A percentile compares a stretch with the other conserved stretches of the same genome.
These are phyloP conservation scores for Drosophila setifemur DNA, from an alignment of 1,140 invertebrate species.

Conservation along the genomic window DNA sequence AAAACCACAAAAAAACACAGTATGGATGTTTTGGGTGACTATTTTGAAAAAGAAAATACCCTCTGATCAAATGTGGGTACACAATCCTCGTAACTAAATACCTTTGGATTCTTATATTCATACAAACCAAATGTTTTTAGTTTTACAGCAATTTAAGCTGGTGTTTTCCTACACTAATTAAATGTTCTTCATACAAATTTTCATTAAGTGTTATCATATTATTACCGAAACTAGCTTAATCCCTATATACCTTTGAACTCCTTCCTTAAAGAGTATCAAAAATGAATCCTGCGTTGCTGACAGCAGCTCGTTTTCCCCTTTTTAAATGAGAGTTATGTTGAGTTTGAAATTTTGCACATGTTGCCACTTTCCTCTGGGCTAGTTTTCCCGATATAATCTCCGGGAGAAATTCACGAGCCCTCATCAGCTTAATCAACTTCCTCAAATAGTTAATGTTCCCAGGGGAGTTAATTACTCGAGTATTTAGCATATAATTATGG, in stretches of 20 bases:
- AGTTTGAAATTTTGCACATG: constrained; percentile 54
- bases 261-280: not conserved
- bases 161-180: too few relatives aligned
- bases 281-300: constrained; percentile 14
- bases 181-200: not conserved
- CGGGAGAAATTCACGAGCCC: constrained; percentile 3
- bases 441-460: constrained; percentile 38
- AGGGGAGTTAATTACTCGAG: constrained; percentile 66
- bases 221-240: too few relatives aligned
- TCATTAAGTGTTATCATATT: not conserved
- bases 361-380: constrained; percentile 30
- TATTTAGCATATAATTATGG: constrained; percentile 80
- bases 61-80: too few relatives aligned
- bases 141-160: too few relatives aligned
- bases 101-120: too few relatives aligned
- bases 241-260: not conserved
- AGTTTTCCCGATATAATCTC: not conserved
- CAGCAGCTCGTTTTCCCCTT: constrained; percentile 20
- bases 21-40: not conserved
- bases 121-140: too few relatives aligned
- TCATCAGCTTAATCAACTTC: constrained; percentile 52
- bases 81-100: too few relatives aligned
- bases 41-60: too few relatives aligned
- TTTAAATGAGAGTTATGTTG: not conserved
- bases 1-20: constrained; percentile 24